Conservation (phyloP, 2,888 invertebrate genomes). For the Conops quadrifasciatus region DNA sequence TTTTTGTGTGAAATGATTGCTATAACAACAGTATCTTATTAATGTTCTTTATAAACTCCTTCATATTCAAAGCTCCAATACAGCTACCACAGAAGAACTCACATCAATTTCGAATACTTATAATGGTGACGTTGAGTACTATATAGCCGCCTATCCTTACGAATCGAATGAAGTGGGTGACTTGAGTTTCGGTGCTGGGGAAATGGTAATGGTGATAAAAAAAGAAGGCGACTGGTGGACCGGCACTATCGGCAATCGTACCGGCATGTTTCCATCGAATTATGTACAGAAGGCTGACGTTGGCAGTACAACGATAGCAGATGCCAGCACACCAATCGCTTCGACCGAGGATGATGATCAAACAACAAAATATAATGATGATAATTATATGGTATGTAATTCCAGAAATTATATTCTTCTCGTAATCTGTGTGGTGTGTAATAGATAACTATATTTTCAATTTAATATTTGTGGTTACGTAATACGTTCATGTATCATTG, state of each 20-base stretch:
- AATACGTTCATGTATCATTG: too few species aligned
- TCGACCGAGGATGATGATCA: constrained; percentile 34
- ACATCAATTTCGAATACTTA: constrained; percentile 46
- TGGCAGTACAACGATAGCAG: constrained; percentile 51
- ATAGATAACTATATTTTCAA: too few species aligned
- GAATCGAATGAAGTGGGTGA: constrained; percentile 90
- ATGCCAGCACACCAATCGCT: constrained; percentile 10
- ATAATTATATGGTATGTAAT: constrained; percentile 34
- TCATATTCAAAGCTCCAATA: constrained; percentile 26
- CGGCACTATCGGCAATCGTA: constrained; percentile 80
- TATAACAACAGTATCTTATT: too few species aligned
- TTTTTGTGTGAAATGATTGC: too few species aligned
- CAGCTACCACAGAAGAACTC: constrained; percentile 43
- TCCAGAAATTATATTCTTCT: not conserved
- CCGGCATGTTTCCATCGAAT: constrained; percentile 97
- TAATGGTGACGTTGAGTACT: constrained; percentile 74
- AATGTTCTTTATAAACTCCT: constrained; percentile 5
- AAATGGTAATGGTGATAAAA: constrained; percentile 85
- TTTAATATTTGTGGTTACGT: too few species aligned
- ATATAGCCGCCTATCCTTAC: constrained; percentile 90
- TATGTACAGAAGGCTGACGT: constrained; percentile 83
- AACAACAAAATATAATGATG: constrained; percentile 43
- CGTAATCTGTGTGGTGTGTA: too few species aligned
- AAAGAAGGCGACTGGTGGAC: constrained; percentile 99
- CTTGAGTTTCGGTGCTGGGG: constrained; percentile 86